Evolutionary conservation across 1,140 invertebrate genomes (phyloP).

Genomic region (Frieseomelitta varia): DNA sequence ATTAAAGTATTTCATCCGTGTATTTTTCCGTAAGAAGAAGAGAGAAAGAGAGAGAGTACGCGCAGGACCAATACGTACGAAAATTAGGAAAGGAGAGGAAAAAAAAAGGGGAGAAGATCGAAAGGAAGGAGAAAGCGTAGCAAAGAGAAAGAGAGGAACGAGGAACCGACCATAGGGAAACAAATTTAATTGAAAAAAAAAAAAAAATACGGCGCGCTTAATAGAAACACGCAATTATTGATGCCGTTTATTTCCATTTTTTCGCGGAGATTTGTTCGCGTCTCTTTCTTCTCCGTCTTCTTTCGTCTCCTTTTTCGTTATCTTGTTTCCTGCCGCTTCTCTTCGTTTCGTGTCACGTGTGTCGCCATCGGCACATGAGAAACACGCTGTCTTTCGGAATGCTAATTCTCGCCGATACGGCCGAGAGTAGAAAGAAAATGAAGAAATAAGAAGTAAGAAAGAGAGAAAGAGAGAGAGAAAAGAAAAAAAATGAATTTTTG

Average conservation of each 20-base stretch:
- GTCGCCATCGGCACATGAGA: background rate
- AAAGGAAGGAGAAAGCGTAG: background rate
- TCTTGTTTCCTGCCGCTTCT: background rate
- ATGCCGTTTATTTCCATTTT: conserved; percentile 18
- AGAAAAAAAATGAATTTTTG: background rate
- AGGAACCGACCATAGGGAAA: too few species aligned
- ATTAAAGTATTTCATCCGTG: conserved; percentile 44
- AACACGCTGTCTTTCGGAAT: background rate
- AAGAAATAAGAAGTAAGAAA: too few species aligned
- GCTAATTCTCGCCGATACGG: background rate
- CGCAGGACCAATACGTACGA: conserved; percentile 61
- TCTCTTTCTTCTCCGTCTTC: background rate
- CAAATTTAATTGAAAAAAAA: too few species aligned
- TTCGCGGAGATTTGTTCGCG: background rate
- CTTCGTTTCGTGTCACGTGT: background rate
- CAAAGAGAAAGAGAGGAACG: too few species aligned
- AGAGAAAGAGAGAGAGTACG: conserved; percentile 23
- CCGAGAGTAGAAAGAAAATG: background rate
- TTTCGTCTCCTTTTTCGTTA: background rate
- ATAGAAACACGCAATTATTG: background rate
- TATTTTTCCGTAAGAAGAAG: conserved; percentile 53
- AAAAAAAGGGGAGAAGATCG: background rate
- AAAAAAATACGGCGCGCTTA: too few species aligned
- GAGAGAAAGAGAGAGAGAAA: background rate
- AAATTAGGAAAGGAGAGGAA: background rate